Evolutionary conservation across 2,888 invertebrate species (phyloP).

Genomic region (Papilio gigon): DNA sequence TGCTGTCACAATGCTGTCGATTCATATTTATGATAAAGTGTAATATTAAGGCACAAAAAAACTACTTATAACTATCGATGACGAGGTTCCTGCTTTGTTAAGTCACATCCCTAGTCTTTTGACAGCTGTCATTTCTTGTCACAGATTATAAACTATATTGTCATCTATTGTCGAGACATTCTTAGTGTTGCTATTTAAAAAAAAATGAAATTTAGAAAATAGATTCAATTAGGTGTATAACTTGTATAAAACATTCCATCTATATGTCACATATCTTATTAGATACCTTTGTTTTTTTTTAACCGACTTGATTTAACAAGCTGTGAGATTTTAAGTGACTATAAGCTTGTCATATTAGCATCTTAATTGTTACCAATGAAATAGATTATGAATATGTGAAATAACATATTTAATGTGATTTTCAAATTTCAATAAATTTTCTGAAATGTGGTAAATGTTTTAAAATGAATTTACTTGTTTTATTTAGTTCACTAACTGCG

Average conservation of each 20-base stretch:
- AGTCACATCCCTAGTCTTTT: slow-evolving; percentile 7
- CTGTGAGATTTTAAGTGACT: not conserved
- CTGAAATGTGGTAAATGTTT: not conserved
- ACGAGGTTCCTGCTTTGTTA: not conserved
- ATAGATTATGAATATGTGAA: not conserved
- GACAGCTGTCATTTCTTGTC: slow-evolving; percentile 14
- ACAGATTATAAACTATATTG: no score
- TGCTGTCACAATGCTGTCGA: not conserved
- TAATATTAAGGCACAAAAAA: not conserved
- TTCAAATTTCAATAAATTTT: not conserved
- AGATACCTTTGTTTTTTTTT: no score
- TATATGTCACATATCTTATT: no score
- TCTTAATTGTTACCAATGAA: not conserved
- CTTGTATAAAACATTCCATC: no score
- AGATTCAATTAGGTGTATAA: no score
- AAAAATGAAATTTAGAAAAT: no score
- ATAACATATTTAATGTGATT: not conserved
- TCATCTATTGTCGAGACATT: no score
- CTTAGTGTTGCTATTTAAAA: no score
- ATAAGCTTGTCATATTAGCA: not conserved
- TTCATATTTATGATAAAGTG: not conserved
- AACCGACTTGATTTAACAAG: no score
- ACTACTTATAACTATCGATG: not conserved
- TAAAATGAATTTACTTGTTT: not conserved
- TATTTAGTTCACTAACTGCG: not conserved